Evolutionary conservation across 2,113 vertebrate species (phyloP), one percentile per base, ranked within the genome.

Genomic region (Todiramphus saurophagus): DNA sequence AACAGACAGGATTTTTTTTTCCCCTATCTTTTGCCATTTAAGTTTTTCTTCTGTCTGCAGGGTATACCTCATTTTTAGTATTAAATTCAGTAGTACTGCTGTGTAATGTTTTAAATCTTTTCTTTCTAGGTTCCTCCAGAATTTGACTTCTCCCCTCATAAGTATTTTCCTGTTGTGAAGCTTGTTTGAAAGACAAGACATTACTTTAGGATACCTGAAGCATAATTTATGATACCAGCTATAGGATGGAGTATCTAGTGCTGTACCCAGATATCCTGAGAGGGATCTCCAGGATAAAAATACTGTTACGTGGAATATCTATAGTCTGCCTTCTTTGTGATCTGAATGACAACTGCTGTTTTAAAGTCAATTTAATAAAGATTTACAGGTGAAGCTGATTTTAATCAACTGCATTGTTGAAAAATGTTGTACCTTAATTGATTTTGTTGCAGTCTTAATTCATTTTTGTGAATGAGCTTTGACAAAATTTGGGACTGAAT

Each of bases 91-190:
- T 43, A 78, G 13, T 89, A 39, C 13, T 55, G 20, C 20, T 66
- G 9, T 78, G 33, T 69, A 25, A 79, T 67, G 10, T 55, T 90
- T 68, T n/a, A 46, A 50, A 74, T 48, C 2, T 63, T 82, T 94
- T 73, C 86, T 94, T 96, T 88, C 41, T 66, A 99, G 99, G 98
- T 99, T 93, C 98, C 99, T 80, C 99, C 99, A 35, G 99, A 99
- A 97, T 99, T 99, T 63, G 99, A 99, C 98, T 99, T 99, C 97
- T 99, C 99, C 11, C 98, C 99, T 93, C 99, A 99, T 98, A 99
- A 99, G 83, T 99, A 99, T 82, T 99, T 99, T 93, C 99, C 99
- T 64, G 98, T 99, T 94, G 99, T 99, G 95, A 99, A 99, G 97
- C 99, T 99, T 92, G 98, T 99, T 94, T 99, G 98, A 98, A 91